Evolutionary conservation across 2,797 vertebrate species (phyloP).

Genomic region (Pseudochaenichthys georgianus): DNA sequence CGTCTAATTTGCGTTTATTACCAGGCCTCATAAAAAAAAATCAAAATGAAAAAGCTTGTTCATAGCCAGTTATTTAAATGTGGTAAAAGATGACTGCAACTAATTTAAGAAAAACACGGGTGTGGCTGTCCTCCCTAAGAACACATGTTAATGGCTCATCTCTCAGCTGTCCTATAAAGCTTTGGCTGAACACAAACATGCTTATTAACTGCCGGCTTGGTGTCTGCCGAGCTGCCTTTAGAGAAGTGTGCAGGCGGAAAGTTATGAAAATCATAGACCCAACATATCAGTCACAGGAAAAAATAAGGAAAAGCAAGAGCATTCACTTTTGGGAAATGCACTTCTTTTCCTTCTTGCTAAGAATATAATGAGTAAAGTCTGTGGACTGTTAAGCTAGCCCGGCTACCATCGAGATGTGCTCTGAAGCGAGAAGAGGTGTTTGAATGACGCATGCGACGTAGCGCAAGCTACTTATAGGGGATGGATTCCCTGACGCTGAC

Average conservation of each 20-base stretch:
- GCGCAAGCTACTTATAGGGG: too few relatives aligned
- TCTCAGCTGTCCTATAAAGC: conserved; percentile 33
- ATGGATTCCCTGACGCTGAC: too few relatives aligned
- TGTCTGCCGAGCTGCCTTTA: conserved; percentile 23
- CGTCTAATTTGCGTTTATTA: conserved; percentile 40
- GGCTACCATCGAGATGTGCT: too few relatives aligned
- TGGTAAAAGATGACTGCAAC: conserved; percentile 6
- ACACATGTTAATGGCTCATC: conserved; percentile 27
- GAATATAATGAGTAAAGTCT: neutral
- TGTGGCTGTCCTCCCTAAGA: conserved; percentile 10
- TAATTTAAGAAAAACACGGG: conserved; percentile 9
- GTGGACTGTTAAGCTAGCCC: too few relatives aligned
- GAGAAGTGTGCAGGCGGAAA: conserved; percentile 9
- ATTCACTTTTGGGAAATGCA: neutral
- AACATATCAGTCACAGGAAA: neutral
- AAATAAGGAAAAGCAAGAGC: neutral
- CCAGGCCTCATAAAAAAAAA: conserved; percentile 12
- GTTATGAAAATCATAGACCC: conserved; percentile 35
- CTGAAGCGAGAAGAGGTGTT: too few relatives aligned
- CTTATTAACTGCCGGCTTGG: conserved; percentile 31
- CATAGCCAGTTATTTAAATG: conserved; percentile 28
- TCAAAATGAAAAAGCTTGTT: conserved; percentile 18
- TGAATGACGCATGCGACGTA: too few relatives aligned
- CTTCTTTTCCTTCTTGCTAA: neutral
- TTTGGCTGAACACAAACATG: conserved; percentile 34